Evolutionary conservation across 2,888 invertebrate genomes (phyloP), one percentile per base, ranked within the genome.

Genomic region (Nomada ferruginata): DNA sequence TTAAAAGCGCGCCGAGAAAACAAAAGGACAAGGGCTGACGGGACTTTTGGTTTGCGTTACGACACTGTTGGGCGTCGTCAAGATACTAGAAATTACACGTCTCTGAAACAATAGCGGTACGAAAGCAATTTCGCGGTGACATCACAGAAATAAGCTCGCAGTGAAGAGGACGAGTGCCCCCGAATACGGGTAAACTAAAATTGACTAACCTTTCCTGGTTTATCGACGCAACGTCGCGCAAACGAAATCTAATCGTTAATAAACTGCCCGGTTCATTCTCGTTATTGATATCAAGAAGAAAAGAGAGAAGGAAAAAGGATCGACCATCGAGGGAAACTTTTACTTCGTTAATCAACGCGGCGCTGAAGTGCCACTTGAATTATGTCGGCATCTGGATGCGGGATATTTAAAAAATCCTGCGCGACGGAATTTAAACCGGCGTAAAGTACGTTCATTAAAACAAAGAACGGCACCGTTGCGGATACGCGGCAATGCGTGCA

Each of bases 381-480:
- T 83, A 81, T 47, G 63, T 47, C 63, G 13, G 52, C 69, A 61
- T 52, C 55, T 44, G 77, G 61, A 55, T 44, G 79, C 66, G 15
- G 83, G 74, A 82, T 83, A 83, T 83, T 82, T 83, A 82, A 82
- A 81, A 83, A 83, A 83, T 81, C 65, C 83, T 63, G 57, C 61
- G 55, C 69, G 82, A 74, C 81, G 65, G 72, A 76, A 76, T 82
- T 82, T 82, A 83, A 83, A 74, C 66, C 81, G 61, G 77, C 83
- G 83, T 83, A 83, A 83, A 83, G 73, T 82, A 83, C 82, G 83
- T 77, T 82, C 83, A 77, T 83, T 83, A 83, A 83, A 83, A 82
- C 69, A 83, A 82, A 82, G 82, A 83, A 83, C 71, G 73, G 74
- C 73, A 65, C 66, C 78, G 83, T 74, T 82, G 82, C 81, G 81